A percentile compares a stretch with the other conserved stretches of the same genome.
These are phyloP conservation scores for Malacoctenus gilli DNA, from an alignment of 2,797 vertebrate species.

Conservation along the genomic window DNA sequence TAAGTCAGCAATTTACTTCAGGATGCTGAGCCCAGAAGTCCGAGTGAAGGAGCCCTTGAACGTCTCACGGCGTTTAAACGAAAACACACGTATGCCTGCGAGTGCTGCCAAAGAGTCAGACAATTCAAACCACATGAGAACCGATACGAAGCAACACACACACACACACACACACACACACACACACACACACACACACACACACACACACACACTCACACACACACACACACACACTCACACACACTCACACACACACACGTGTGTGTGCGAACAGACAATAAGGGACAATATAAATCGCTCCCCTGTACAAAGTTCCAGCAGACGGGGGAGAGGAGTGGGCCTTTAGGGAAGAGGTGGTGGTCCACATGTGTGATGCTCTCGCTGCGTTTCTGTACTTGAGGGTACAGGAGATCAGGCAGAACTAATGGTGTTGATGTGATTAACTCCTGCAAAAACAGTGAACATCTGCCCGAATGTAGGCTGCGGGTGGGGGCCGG, in stretches of 20 bases:
- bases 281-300: conserved; percentile 66
- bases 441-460: conserved; percentile 62
- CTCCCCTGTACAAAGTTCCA: conserved; percentile 39
- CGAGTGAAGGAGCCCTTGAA: conserved; percentile 39
- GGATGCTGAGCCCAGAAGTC: conserved; percentile 9
- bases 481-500: conserved; percentile 19
- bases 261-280: too few relatives aligned
- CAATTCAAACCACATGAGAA: conserved; percentile 69
- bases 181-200: conserved; percentile 16
- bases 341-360: conserved; percentile 39
- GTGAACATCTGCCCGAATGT: conserved; percentile 57
- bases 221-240: background rate
- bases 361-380: conserved; percentile 57
- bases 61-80: conserved; percentile 38
- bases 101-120: conserved; percentile 51
- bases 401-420: conserved; percentile 47
- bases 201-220: conserved; percentile 18
- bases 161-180: conserved; percentile 11
- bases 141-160: conserved; percentile 31
- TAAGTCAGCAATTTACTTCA: conserved; percentile 13
- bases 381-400: conserved; percentile 35
- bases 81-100: conserved; percentile 52
- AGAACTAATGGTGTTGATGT: conserved; percentile 53
- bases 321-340: conserved; percentile 32
- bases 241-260: conserved; percentile 2